These are phyloP conservation scores for Nymphalis urticae DNA, from an alignment of 2,888 invertebrate genomes.

Conservation along the genomic window DNA sequence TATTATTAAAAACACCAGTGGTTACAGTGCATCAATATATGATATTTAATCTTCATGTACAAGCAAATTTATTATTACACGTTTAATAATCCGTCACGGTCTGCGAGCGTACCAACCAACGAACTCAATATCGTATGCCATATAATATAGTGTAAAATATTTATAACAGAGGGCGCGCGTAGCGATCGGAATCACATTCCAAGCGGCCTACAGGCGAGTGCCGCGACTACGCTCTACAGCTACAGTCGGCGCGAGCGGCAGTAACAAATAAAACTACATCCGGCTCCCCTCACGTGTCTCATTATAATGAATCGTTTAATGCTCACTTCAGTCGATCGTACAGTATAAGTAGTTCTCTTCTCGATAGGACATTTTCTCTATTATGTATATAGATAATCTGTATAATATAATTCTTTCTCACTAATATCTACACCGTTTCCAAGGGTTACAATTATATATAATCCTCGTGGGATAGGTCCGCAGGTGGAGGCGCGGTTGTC, in stretches of 20 bases:
- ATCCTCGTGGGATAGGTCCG: slow-evolving; percentile 54
- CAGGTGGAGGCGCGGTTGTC: slow-evolving; percentile 42
- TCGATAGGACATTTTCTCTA: slow-evolving; percentile 79
- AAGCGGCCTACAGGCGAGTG: slow-evolving; percentile 40
- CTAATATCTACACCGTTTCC: slow-evolving; percentile 81
- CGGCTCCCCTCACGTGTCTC: slow-evolving; percentile 64
- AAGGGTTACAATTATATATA: slow-evolving; percentile 74
- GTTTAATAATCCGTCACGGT: slow-evolving; percentile 68
- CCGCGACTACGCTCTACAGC: slow-evolving; percentile 28
- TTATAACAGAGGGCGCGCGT: slow-evolving; percentile 55
- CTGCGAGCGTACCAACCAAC: slow-evolving; percentile 52
- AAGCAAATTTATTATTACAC: slow-evolving; percentile 86
- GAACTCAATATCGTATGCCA: slow-evolving; percentile 80
- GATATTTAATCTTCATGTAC: slow-evolving; percentile 89
- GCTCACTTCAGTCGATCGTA: slow-evolving; percentile 76
- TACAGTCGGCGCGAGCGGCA: slow-evolving; percentile 44
- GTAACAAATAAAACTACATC: slow-evolving; percentile 58
- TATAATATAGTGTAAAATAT: slow-evolving; percentile 60
- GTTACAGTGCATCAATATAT: slow-evolving; percentile 88
- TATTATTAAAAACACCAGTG: slow-evolving; percentile 79
- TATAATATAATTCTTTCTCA: slow-evolving; percentile 80
- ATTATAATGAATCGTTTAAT: slow-evolving; percentile 66
- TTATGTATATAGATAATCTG: slow-evolving; percentile 81
- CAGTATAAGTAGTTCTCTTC: slow-evolving; percentile 73
- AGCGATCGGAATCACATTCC: slow-evolving; percentile 75